phyloP scores from a whole-genome alignment of 1,140 invertebrate genomes.

The Zaprionus ornatus region DNA sequence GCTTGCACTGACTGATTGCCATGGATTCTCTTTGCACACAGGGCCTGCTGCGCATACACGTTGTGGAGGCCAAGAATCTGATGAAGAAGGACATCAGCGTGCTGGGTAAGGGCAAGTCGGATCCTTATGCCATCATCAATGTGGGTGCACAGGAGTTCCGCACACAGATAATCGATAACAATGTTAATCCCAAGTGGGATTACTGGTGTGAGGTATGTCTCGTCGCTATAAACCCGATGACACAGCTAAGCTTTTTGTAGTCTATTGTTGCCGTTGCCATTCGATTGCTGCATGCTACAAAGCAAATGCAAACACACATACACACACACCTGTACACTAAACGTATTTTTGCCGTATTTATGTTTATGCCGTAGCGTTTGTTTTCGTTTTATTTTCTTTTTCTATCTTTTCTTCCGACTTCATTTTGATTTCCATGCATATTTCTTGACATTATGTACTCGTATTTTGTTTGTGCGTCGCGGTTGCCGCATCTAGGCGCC shows the following conservation, averaged over 20 bases:
- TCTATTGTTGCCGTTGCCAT: conserved; percentile 56
- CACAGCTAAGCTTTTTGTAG: conserved; percentile 59
- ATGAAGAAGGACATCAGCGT: conserved; percentile 96
- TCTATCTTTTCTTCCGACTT: conserved; percentile 29
- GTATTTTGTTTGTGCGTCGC: conserved; percentile 55
- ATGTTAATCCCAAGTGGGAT: conserved; percentile 97
- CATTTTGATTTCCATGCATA: conserved; percentile 53
- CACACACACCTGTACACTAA: conserved; percentile 25
- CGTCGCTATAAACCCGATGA: conserved; percentile 9
- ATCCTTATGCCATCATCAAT: conserved; percentile 95
- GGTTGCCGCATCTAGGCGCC: conserved; percentile 59
- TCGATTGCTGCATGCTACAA: conserved; percentile 71
- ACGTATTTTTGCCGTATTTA: conserved; percentile 11
- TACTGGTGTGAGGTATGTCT: conserved; percentile 94
- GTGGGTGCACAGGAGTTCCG: conserved; percentile 95
- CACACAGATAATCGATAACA: conserved; percentile 95
- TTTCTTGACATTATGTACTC: conserved; percentile 55
- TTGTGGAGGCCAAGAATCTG: conserved; percentile 96
- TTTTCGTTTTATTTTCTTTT: conserved; percentile 61
- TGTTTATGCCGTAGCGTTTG: conserved; percentile 47
- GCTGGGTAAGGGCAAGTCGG: conserved; percentile 97
- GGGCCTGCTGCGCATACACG: conserved; percentile 93
- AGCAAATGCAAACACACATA: conserved; percentile 20
- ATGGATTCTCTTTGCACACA: conserved; percentile 64
- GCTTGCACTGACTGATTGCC: background rate